phyloP scores from a whole-genome alignment of 2,113 vertebrate species.

The Vidua chalybeata region DNA sequence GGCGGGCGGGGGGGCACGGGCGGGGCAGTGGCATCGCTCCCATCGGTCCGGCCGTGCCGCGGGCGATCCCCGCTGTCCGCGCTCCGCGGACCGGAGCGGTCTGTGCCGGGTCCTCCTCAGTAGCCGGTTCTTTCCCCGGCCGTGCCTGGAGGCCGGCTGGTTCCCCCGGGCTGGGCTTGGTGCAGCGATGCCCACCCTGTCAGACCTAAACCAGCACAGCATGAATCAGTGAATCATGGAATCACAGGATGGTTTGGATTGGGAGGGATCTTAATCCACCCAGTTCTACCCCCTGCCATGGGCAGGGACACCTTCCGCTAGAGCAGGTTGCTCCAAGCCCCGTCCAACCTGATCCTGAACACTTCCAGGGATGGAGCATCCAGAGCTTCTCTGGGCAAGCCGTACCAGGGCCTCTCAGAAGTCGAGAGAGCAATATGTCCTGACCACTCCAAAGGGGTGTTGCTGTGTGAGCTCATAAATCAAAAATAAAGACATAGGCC shows the following conservation, averaged over 20 bases:
- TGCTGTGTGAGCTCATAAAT: background rate
- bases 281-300: background rate
- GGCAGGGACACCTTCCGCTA: background rate
- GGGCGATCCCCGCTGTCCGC: background rate
- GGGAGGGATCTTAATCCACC: background rate
- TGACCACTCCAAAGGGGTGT: fast-evolving
- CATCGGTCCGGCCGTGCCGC: background rate
- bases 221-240: background rate
- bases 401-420: background rate
- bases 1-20: background rate
- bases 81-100: background rate
- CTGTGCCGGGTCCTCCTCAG: background rate
- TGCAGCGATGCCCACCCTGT: background rate
- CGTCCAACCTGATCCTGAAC: fast-evolving
- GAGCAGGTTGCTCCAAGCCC: background rate
- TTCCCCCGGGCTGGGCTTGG: background rate
- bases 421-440: fast-evolving
- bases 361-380: background rate
- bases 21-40: background rate
- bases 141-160: background rate
- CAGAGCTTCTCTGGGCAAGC: background rate
- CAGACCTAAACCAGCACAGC: too few species aligned
- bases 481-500: background rate
- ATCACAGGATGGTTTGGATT: background rate
- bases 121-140: fast-evolving